Conservation (phyloP, 1,140 invertebrate species). For the Magallana angulata region DNA sequence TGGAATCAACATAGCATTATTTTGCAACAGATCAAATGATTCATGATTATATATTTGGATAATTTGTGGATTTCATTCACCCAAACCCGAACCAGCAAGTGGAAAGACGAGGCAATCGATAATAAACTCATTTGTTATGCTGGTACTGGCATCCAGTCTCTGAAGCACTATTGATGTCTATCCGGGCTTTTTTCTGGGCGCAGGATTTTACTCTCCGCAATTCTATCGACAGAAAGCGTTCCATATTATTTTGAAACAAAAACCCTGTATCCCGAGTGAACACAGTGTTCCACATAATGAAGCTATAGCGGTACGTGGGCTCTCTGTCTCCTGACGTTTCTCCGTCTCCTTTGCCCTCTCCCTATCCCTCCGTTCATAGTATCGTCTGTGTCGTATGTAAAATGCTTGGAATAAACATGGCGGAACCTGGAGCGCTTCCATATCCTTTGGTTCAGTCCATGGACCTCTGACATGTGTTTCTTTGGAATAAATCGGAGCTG, state of each 20-base stretch:
- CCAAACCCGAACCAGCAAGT: slow-evolving; percentile 8
- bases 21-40: slow-evolving; percentile 31
- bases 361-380: neutral
- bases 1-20: slow-evolving; percentile 25
- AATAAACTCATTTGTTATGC: slow-evolving; percentile 34
- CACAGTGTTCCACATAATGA: neutral
- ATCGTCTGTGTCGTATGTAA: slow-evolving; percentile 15
- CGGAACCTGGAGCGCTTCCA: slow-evolving; percentile 15
- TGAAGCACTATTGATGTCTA: slow-evolving; percentile 23
- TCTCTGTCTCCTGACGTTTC: neutral
- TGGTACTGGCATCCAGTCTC: slow-evolving; percentile 16
- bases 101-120: slow-evolving; percentile 26
- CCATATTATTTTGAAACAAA: neutral
- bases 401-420: slow-evolving; percentile 14
- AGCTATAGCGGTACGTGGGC: neutral
- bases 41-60: slow-evolving; percentile 37
- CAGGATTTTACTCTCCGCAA: slow-evolving; percentile 30
- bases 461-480: slow-evolving; percentile 17
- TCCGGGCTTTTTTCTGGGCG: slow-evolving; percentile 33
- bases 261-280: neutral
- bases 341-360: neutral
- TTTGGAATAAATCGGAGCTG: neutral
- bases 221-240: slow-evolving; percentile 10
- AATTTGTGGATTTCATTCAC: slow-evolving; percentile 36
- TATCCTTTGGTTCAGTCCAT: slow-evolving; percentile 5